Conservation (phyloP, 2,113 vertebrate genomes). For the Collichthys lucidus region DNA sequence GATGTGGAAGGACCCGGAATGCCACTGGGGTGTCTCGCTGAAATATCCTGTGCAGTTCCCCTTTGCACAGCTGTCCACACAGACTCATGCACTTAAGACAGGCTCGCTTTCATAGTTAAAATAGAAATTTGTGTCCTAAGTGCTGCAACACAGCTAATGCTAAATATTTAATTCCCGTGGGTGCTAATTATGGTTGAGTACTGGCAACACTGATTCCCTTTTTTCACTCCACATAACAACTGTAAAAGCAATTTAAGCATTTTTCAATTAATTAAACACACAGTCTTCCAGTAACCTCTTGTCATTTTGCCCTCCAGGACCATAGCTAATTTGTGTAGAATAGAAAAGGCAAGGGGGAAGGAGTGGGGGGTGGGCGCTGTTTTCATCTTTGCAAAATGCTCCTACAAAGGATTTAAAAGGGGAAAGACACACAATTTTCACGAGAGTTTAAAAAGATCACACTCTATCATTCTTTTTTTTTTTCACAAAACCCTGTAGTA, state of each 20-base stretch:
- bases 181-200: constrained; percentile 99
- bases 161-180: constrained; percentile 99
- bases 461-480: constrained; percentile 61
- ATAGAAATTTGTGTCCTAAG: constrained; percentile 99
- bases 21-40: constrained; percentile 93
- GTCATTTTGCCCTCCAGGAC: constrained; percentile 99
- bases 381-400: constrained; percentile 83
- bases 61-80: constrained; percentile 98
- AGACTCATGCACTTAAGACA: constrained; percentile 91
- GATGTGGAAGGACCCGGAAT: constrained; percentile 92
- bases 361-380: constrained; percentile 67
- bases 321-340: constrained; percentile 98
- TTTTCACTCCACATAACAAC: constrained; percentile 94
- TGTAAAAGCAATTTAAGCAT: constrained; percentile 99
- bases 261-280: constrained; percentile 99
- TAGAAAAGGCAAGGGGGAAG: constrained; percentile 84
- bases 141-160: constrained; percentile 99
- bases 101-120: constrained; percentile 98
- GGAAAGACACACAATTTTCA: constrained; percentile 71
- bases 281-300: constrained; percentile 98
- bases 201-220: constrained; percentile 97
- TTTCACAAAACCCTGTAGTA: constrained; percentile 65
- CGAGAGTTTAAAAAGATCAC: constrained; percentile 73
- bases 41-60: constrained; percentile 92
- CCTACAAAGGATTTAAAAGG: constrained; percentile 78